A percentile compares a stretch with the other conserved stretches of the same genome.
These are phyloP conservation scores for Dinomys branickii DNA, from an alignment of 2,113 vertebrate genomes.

Conservation along the genomic window DNA sequence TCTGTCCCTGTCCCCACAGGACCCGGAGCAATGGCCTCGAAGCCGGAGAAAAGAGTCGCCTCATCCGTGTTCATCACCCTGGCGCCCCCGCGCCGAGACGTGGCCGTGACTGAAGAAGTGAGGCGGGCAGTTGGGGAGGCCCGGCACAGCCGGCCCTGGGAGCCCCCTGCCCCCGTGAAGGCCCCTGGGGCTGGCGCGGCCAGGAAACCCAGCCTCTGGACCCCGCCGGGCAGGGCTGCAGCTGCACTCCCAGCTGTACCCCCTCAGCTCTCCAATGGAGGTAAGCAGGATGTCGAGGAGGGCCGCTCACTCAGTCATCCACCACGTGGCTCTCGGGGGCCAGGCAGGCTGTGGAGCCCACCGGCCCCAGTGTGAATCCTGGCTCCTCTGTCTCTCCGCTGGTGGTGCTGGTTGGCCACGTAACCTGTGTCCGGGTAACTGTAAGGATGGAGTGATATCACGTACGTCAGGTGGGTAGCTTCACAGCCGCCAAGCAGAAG, in stretches of 20 bases:
- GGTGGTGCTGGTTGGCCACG: background rate
- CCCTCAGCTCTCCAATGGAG: constrained; percentile 68
- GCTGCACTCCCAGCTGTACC: background rate
- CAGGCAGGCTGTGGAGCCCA: background rate
- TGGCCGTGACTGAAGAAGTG: background rate
- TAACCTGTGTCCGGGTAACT: background rate
- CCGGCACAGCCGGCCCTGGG: fast-evolving
- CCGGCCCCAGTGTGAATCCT: background rate
- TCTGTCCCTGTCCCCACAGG: fast-evolving
- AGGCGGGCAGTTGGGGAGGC: fast-evolving
- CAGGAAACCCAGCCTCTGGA: background rate
- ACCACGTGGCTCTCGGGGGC: background rate
- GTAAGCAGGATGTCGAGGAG: constrained; percentile 71
- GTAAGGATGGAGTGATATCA: background rate
- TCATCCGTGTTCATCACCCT: constrained; percentile 95
- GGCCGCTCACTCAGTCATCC: background rate
- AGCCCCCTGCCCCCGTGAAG: background rate
- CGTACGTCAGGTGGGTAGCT: background rate
- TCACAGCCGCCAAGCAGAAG: background rate
- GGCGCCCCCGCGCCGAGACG: constrained; percentile 84
- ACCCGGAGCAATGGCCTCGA: constrained; percentile 70
- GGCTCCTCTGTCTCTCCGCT: background rate
- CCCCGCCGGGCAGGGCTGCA: background rate
- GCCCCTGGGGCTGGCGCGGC: fast-evolving
- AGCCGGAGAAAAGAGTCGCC: constrained; percentile 90